Percentiles rank a stretch among this genome's conserved stretches.
Evolutionary conservation across 2,113 vertebrate species (phyloP).

Genomic region (Chauna torquata): DNA sequence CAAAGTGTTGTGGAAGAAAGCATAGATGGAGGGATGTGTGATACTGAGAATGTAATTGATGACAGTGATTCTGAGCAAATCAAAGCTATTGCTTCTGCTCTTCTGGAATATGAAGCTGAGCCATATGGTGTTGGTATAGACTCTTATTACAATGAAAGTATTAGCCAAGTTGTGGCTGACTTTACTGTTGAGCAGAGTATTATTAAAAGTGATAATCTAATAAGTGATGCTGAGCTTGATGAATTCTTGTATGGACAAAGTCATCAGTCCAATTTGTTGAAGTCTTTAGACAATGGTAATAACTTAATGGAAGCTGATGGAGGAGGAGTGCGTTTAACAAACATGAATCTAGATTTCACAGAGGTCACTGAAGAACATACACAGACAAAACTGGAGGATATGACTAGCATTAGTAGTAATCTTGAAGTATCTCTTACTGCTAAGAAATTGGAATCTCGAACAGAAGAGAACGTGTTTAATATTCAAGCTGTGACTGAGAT

Average conservation of each 20-base stretch:
- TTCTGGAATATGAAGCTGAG: conserved; percentile 25
- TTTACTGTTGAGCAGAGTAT: conserved; percentile 78
- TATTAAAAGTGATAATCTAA: conserved; percentile 73
- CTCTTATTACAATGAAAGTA: not conserved
- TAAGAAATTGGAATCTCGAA: not conserved
- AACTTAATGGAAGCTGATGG: not conserved
- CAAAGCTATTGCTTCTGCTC: not conserved
- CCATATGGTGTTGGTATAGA: not conserved
- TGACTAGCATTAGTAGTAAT: not conserved
- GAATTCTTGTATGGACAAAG: conserved; percentile 86
- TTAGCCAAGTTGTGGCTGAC: conserved; percentile 48
- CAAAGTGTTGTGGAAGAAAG: not conserved
- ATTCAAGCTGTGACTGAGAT: not conserved
- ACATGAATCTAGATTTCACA: not conserved
- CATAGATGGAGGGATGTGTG: not conserved
- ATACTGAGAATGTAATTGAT: not conserved
- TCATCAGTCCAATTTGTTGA: conserved; percentile 33
- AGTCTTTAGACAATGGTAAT: conserved; percentile 15
- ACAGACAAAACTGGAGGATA: conserved; percentile 26
- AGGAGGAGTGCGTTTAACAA: not conserved
- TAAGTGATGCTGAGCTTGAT: conserved; percentile 92
- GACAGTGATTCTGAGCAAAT: conserved; percentile 22
- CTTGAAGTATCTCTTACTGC: conserved; percentile 5
- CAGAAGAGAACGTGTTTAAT: not conserved
- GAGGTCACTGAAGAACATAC: not conserved